Evolutionary conservation across 2,888 invertebrate genomes (phyloP).

Genomic region (Cataglyphis altisquamis): DNA sequence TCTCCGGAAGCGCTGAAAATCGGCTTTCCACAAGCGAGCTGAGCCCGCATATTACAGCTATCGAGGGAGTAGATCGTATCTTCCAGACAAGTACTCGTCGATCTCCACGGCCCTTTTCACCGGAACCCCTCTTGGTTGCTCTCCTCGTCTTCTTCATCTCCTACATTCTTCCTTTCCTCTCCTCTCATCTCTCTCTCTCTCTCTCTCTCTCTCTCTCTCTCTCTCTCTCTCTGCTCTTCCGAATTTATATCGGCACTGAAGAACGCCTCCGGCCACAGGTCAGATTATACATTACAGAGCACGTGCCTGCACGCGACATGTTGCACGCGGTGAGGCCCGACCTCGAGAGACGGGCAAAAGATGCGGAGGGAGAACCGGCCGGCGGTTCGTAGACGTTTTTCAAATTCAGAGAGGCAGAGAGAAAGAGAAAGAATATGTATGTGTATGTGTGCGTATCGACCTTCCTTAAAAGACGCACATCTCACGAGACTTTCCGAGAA

Average conservation of each 20-base stretch:
- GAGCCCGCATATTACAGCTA: conserved; percentile 57
- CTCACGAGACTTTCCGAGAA: conserved; percentile 23
- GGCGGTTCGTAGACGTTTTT: conserved; percentile 47
- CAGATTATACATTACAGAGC: conserved; percentile 73
- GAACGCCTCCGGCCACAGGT: conserved; percentile 70
- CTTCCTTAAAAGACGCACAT: conserved; percentile 29
- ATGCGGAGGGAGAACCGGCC: conserved; percentile 41
- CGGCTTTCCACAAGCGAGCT: conserved; percentile 60
- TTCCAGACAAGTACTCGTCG: conserved; percentile 55
- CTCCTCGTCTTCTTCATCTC: conserved; percentile 34
- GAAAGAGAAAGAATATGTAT: neutral
- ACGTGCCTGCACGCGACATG: conserved; percentile 77
- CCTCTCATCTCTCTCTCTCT: neutral
- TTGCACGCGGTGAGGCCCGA: conserved; percentile 66
- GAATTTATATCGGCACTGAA: conserved; percentile 65
- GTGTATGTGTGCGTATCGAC: neutral
- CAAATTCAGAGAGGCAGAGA: neutral
- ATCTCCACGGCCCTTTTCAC: conserved; percentile 46
- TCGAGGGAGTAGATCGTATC: conserved; percentile 64
- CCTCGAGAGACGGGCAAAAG: conserved; percentile 34
- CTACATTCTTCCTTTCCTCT: neutral
- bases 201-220: conserved; percentile 19
- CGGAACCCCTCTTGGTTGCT: conserved; percentile 21
- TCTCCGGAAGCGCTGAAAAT: conserved; percentile 64
- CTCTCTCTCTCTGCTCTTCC: conserved; percentile 46